These are phyloP conservation scores for Muricea muricata DNA, from an alignment of 92 coral and sea anemone species.

Conservation along the genomic window DNA sequence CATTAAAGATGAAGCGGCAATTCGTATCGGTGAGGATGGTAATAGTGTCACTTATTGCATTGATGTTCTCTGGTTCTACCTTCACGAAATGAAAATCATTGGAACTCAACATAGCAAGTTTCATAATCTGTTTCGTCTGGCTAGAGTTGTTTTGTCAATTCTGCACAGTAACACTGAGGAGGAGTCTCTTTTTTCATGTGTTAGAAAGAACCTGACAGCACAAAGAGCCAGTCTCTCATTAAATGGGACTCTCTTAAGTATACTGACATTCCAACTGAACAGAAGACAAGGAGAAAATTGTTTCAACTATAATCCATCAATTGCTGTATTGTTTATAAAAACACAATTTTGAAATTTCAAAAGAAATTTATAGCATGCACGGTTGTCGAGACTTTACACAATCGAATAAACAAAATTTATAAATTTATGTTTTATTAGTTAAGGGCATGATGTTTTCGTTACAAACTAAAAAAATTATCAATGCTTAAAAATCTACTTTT, in stretches of 20 bases:
- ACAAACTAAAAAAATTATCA: no score
- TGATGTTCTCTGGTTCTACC: conserved; percentile 32
- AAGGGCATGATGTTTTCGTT: no score
- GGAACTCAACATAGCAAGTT: no score
- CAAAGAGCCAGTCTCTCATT: conserved; percentile 23
- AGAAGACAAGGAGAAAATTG: conserved; percentile 17
- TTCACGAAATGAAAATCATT: not conserved
- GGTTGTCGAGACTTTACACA: no score
- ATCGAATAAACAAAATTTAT: no score
- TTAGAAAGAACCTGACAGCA: conserved; percentile 10
- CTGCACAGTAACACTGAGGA: conserved; percentile 43
- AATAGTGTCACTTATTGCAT: not conserved
- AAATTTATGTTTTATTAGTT: no score
- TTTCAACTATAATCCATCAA: conserved; percentile 8
- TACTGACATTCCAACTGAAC: not conserved
- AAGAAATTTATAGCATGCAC: no score
- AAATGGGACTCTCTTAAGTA: conserved; percentile 27
- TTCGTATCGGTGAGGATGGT: not conserved
- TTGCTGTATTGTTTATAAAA: not conserved
- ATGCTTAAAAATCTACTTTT: no score
- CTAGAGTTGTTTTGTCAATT: no score
- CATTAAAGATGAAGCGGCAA: conserved; percentile 14
- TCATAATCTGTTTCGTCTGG: no score
- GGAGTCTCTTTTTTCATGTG: conserved; percentile 5
- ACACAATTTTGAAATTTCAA: no score